Evolutionary conservation across 2,888 invertebrate genomes (phyloP).

Genomic region (Leptopilina drosophilae): DNA sequence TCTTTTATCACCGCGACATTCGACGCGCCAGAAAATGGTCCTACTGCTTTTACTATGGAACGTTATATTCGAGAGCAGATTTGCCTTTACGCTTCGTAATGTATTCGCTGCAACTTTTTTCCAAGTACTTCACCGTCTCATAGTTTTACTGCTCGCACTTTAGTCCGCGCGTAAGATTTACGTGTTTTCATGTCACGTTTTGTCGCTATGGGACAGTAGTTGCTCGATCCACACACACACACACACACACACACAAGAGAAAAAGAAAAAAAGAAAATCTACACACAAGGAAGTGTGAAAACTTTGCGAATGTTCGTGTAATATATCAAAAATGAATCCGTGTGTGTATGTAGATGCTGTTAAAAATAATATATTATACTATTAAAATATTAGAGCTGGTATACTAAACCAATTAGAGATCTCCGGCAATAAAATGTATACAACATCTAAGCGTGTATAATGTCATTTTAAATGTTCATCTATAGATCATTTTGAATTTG

Average conservation of each 20-base stretch:
- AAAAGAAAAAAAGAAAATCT: too few relatives aligned
- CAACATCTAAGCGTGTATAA: background rate
- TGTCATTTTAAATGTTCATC: background rate
- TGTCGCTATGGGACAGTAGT: constrained; percentile 15
- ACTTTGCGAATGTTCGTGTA: background rate
- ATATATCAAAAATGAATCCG: background rate
- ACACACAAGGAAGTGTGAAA: constrained; percentile 1
- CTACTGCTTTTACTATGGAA: constrained; percentile 54
- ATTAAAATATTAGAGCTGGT: background rate
- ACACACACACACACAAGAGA: too few relatives aligned
- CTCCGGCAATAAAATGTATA: background rate
- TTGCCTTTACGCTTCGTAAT: constrained; percentile 53
- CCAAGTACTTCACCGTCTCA: constrained; percentile 46
- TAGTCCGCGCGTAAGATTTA: constrained; percentile 52
- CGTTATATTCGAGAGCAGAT: constrained; percentile 56
- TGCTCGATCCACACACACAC: too few relatives aligned
- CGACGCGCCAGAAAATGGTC: constrained; percentile 42
- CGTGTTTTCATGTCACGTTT: constrained; percentile 48
- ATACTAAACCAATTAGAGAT: constrained; percentile 7
- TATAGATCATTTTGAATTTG: background rate
- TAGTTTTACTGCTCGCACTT: constrained; percentile 49
- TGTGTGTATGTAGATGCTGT: too few relatives aligned
- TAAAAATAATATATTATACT: background rate
- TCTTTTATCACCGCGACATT: constrained; percentile 52
- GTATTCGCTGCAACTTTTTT: constrained; percentile 53